Evolutionary conservation across 1,140 invertebrate species (phyloP).

Genomic region (Euglossa dilemma): DNA sequence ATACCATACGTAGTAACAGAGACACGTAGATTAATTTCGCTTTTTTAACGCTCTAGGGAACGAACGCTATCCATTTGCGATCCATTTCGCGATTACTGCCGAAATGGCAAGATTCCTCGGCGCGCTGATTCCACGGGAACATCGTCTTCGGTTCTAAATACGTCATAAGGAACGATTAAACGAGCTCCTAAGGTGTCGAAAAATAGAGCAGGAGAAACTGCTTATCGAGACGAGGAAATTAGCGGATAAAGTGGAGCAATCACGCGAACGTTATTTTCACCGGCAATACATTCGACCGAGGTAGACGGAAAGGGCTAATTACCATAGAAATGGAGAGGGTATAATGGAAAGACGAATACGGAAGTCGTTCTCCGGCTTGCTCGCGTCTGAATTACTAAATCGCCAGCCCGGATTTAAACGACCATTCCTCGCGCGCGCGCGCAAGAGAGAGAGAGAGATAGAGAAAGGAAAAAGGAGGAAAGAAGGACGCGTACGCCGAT

Average conservation of each 20-base stretch:
- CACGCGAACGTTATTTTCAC: conserved; percentile 14
- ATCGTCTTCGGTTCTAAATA: no score
- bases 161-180: not conserved
- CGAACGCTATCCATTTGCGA: not conserved
- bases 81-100: not conserved
- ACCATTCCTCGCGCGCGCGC: not conserved
- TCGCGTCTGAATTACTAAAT: conserved; percentile 36
- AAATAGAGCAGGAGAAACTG: not conserved
- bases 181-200: not conserved
- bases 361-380: conserved; percentile 38
- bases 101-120: no score
- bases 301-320: conserved; percentile 36
- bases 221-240: conserved; percentile 7
- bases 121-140: no score
- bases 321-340: conserved; percentile 38
- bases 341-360: conserved; percentile 35
- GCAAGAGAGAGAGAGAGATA: not conserved
- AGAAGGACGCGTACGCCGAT: no score
- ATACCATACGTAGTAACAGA: not conserved
- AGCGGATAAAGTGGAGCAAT: conserved; percentile 15
- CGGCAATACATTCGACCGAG: conserved; percentile 4
- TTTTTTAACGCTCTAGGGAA: not conserved
- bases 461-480: not conserved
- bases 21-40: conserved; percentile 11
- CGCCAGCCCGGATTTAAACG: conserved; percentile 34